These are phyloP conservation scores for Mormyrus iriodes DNA, from an alignment of 2,113 vertebrate genomes.

Conservation along the genomic window DNA sequence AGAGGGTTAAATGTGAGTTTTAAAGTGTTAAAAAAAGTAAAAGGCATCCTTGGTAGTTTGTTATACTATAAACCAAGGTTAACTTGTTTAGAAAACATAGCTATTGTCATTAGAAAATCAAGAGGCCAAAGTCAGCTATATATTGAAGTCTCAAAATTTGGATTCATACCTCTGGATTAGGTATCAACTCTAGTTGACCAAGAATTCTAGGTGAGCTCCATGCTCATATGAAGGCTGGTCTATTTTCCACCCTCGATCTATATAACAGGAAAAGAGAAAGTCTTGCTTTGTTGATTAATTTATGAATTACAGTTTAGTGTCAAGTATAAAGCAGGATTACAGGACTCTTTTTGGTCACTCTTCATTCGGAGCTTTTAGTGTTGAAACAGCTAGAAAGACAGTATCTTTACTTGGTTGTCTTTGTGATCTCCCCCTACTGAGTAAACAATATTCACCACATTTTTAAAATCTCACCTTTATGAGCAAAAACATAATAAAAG, in stretches of 20 bases:
- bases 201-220: neutral
- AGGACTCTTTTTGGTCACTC: neutral
- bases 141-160: neutral
- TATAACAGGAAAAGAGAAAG: neutral
- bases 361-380: neutral
- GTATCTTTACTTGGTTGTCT: neutral
- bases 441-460: neutral
- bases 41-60: neutral
- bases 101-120: neutral
- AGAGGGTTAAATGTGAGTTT: neutral
- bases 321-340: neutral
- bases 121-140: neutral
- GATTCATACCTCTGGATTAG: neutral
- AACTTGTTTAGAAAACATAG: neutral
- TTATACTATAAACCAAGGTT: neutral
- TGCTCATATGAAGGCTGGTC: neutral
- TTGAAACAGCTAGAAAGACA: neutral
- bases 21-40: neutral
- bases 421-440: neutral
- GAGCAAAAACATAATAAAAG: neutral
- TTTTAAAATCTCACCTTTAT: neutral
- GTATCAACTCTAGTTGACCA: neutral
- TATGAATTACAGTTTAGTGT: neutral
- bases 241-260: neutral
- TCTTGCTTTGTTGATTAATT: neutral